Conservation (phyloP, 2,113 vertebrate genomes). For the Myotis davidii region DNA sequence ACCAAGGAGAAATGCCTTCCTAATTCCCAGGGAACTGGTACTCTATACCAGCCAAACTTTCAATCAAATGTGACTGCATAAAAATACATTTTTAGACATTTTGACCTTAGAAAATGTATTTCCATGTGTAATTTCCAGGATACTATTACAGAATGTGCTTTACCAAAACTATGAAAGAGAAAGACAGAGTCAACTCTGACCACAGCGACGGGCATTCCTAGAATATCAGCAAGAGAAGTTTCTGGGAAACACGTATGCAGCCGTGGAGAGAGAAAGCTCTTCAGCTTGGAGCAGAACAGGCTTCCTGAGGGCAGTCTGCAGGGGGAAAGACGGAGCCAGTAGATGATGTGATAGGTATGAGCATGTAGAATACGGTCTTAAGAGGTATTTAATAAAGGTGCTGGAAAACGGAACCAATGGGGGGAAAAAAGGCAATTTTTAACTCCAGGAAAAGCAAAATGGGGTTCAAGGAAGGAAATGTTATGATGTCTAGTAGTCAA, state of each 20-base stretch:
- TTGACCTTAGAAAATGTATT: constrained; percentile 1
- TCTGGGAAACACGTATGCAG: not conserved
- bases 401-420: not conserved
- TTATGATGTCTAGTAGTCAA: not conserved
- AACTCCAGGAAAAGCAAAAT: constrained; percentile 19
- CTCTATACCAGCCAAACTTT: not conserved
- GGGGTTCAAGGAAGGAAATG: not conserved
- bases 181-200: not conserved
- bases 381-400: not conserved
- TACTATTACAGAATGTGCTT: not conserved
- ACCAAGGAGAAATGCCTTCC: not conserved
- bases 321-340: not conserved
- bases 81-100: constrained; percentile 20
- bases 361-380: not conserved
- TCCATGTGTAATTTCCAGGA: not conserved
- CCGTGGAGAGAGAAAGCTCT: not conserved
- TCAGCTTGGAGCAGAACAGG: not conserved
- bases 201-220: not conserved
- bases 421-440: not conserved
- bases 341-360: not conserved
- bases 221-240: not conserved
- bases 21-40: not conserved
- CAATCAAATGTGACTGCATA: not conserved
- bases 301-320: not conserved
- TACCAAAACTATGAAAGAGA: not conserved